Conservation (phyloP, 2,113 vertebrate species). For the Cairina moschata region DNA sequence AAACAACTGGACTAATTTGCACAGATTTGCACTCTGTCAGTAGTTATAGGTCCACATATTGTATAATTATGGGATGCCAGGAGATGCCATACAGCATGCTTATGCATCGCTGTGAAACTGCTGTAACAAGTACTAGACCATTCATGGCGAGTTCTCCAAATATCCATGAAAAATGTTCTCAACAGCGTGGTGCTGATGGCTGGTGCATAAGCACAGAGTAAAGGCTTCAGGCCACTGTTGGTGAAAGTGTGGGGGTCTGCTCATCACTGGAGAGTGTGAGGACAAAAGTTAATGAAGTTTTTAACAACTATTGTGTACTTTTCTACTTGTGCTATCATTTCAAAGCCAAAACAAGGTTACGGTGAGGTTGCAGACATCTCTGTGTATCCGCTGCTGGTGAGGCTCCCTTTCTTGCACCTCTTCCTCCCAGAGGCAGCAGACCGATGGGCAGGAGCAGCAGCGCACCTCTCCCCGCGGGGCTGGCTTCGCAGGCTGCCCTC, state of each 20-base stretch:
- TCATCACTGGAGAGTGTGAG: not conserved
- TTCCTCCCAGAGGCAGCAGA: too few relatives aligned
- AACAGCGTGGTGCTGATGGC: rapidly evolving
- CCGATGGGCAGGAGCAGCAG: not conserved
- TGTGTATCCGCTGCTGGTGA: rapidly evolving
- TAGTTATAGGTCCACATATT: not conserved
- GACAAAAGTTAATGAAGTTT: not conserved
- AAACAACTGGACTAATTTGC: not conserved
- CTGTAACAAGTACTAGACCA: not conserved
- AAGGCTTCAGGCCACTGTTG: not conserved
- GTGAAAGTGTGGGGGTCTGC: too few relatives aligned
- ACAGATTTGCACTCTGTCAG: not conserved
- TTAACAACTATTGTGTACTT: not conserved
- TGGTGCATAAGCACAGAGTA: rapidly evolving
- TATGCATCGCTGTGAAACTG: not conserved
- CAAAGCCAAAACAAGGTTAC: not conserved
- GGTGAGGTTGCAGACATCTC: not conserved
- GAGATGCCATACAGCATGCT: not conserved
- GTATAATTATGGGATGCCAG: not conserved
- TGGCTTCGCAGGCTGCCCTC: not conserved
- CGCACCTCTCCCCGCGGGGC: rapidly evolving
- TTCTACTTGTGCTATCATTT: not conserved
- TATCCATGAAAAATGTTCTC: rapidly evolving
- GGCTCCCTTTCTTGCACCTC: not conserved
- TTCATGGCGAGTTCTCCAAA: rapidly evolving